Conservation (phyloP, 2,888 invertebrate genomes). For the Phengaris arion region DNA sequence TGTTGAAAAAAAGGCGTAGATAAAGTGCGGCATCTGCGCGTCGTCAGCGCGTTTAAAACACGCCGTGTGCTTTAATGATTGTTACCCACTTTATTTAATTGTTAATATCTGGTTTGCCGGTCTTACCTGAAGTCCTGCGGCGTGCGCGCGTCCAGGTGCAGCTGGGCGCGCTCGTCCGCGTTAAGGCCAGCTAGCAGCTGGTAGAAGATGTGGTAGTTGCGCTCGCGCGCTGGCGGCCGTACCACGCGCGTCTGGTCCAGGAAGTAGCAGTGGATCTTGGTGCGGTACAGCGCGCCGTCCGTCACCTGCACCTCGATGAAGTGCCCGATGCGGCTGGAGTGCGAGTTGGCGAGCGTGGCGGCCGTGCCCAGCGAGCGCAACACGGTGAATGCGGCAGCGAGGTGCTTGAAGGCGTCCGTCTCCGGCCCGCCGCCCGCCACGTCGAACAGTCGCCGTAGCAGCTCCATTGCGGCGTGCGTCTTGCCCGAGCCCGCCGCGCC, state of each 20-base stretch:
- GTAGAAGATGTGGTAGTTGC: constrained; percentile 98
- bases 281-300: constrained; percentile 95
- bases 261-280: constrained; percentile 97
- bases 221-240: constrained; percentile 90
- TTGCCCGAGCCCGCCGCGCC: constrained; percentile 96
- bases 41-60: too few relatives aligned
- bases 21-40: too few relatives aligned
- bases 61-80: too few relatives aligned
- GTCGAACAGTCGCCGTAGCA: constrained; percentile 94
- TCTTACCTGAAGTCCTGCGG: constrained; percentile 86
- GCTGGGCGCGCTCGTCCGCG: constrained; percentile 90
- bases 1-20: too few relatives aligned
- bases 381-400: constrained; percentile 96
- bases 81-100: too few relatives aligned
- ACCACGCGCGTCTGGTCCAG: constrained; percentile 96
- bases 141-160: constrained; percentile 92
- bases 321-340: constrained; percentile 96
- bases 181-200: constrained; percentile 95
- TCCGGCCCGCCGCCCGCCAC: constrained; percentile 96
- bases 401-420: constrained; percentile 97
- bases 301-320: constrained; percentile 98
- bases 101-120: too few relatives aligned
- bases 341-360: constrained; percentile 92
- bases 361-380: constrained; percentile 94
- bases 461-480: constrained; percentile 94